A percentile compares a stretch with the other conserved stretches of the same genome.
Conservation (phyloP, 2,888 invertebrate species). For the Leptopilina syphax region DNA sequence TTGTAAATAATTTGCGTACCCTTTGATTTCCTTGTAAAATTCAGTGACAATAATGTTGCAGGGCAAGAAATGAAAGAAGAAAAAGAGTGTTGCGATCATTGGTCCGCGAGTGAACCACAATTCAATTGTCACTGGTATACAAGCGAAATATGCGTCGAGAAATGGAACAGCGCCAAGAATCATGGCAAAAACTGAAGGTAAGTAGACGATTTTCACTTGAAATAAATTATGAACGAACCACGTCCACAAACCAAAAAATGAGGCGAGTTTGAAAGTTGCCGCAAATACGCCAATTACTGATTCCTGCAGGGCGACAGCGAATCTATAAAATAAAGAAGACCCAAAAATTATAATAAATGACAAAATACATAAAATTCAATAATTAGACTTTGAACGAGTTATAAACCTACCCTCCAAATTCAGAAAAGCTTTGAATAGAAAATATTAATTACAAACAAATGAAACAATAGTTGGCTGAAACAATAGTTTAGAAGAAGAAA, state of each 20-base stretch:
- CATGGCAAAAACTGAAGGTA: constrained; percentile 96
- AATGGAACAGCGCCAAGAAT: constrained; percentile 97
- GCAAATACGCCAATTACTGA: constrained; percentile 96
- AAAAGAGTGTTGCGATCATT: constrained; percentile 88
- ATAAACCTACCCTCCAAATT: constrained; percentile 64
- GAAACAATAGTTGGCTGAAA: constrained; percentile 4
- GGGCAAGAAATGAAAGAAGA: constrained; percentile 92
- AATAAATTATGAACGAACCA: constrained; percentile 98
- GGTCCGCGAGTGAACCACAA: constrained; percentile 95
- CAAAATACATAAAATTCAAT: background rate
- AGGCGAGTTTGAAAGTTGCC: constrained; percentile 97
- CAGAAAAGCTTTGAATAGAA: constrained; percentile 58
- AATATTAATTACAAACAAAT: constrained; percentile 43
- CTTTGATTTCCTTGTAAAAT: constrained; percentile 98
- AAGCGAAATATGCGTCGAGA: constrained; percentile 96
- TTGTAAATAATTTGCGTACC: constrained; percentile 78
- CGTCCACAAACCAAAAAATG: constrained; percentile 98
- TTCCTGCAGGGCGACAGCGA: constrained; percentile 90
- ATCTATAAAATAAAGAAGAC: constrained; percentile 75
- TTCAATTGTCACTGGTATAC: constrained; percentile 95
- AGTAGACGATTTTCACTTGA: constrained; percentile 94
- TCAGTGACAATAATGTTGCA: constrained; percentile 95
- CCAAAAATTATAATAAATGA: background rate
- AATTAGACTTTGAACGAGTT: background rate
- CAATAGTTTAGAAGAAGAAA: background rate